phyloP scores from a whole-genome alignment of 2,797 vertebrate genomes.

The Acipenser ruthenus region DNA sequence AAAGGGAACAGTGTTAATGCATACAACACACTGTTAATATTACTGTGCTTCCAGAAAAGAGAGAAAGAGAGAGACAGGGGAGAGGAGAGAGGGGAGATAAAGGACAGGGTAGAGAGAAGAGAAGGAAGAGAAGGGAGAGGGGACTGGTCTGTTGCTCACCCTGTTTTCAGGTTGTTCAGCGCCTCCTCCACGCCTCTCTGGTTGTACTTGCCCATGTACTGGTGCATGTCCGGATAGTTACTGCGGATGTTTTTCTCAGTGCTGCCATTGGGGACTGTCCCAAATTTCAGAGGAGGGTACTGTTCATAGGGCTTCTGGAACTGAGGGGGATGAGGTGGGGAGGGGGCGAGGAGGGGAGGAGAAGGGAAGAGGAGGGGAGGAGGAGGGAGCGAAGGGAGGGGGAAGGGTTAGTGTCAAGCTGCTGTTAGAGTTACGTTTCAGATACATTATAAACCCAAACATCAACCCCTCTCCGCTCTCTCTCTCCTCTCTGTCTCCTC shows the following conservation, averaged over 20 bases:
- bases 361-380: too few species aligned
- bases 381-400: neutral
- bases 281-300: slow-evolving; percentile 87
- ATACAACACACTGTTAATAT: slow-evolving; percentile 37
- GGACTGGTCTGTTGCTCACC: slow-evolving; percentile 52
- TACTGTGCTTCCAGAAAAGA: slow-evolving; percentile 16
- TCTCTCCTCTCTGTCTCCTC: neutral
- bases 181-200: slow-evolving; percentile 88
- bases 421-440: too few species aligned
- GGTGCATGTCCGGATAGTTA: slow-evolving; percentile 92
- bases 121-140: neutral
- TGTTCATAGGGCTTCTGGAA: slow-evolving; percentile 94
- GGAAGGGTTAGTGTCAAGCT: too few species aligned
- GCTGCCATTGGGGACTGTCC: slow-evolving; percentile 89
- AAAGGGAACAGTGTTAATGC: slow-evolving; percentile 27
- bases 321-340: slow-evolving; percentile 39
- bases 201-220: slow-evolving; percentile 92
- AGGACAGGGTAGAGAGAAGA: slow-evolving; percentile 2
- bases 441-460: neutral
- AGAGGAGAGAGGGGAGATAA: slow-evolving; percentile 18
- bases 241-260: slow-evolving; percentile 94
- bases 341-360: neutral
- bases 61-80: neutral
- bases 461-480: neutral
- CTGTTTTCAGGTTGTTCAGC: slow-evolving; percentile 81